Conservation (phyloP, 2,113 vertebrate species). For the Gallinago paraguaiae region DNA sequence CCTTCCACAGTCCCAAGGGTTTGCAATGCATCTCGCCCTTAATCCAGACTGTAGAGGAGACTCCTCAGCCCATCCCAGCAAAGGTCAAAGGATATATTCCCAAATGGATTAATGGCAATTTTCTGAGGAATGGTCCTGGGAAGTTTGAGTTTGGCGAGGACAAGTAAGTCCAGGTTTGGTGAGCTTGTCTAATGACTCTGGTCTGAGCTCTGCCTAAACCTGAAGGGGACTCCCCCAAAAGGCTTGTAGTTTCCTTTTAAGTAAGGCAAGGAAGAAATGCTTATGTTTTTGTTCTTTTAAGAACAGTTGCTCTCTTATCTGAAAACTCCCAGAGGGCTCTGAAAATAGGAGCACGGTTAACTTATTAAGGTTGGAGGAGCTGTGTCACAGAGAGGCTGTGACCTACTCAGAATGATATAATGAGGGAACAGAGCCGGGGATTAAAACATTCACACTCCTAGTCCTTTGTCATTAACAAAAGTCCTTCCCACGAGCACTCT, state of each 20-base stretch:
- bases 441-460: not conserved
- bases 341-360: not conserved
- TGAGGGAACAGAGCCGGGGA: not conserved
- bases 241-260: not conserved
- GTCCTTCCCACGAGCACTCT: not conserved
- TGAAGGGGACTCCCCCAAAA: not conserved
- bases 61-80: conserved; percentile 74
- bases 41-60: conserved; percentile 81
- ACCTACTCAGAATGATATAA: not conserved
- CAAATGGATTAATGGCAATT: conserved; percentile 84
- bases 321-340: not conserved
- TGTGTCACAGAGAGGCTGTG: not conserved
- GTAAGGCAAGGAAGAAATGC: not conserved
- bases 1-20: conserved; percentile 48
- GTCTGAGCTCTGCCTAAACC: not conserved
- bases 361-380: not conserved
- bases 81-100: conserved; percentile 82
- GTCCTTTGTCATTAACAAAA: not conserved
- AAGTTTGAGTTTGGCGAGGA: conserved; percentile 94
- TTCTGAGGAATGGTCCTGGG: conserved; percentile 90
- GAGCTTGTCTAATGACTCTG: not conserved
- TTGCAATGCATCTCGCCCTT: conserved; percentile 81
- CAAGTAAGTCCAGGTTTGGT: conserved; percentile 75
- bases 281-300: not conserved
- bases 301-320: not conserved